These are phyloP conservation scores for Hippocampus comes DNA, from an alignment of 2,113 vertebrate species.

Conservation along the genomic window DNA sequence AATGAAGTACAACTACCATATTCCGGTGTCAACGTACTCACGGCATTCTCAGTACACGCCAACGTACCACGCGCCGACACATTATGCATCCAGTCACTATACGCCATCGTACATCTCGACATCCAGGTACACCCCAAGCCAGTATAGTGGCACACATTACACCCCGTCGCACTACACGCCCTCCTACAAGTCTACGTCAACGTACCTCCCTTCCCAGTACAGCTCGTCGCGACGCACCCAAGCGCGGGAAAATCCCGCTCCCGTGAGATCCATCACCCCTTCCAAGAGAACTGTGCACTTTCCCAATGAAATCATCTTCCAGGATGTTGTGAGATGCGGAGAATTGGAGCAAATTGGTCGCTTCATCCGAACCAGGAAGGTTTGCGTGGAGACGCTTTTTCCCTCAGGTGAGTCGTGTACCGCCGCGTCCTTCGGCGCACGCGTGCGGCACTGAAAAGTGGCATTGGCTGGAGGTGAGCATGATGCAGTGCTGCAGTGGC, in stretches of 20 bases:
- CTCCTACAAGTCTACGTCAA: constrained; percentile 52
- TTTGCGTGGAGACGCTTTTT: constrained; percentile 85
- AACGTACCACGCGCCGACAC: constrained; percentile 51
- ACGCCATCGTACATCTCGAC: constrained; percentile 41
- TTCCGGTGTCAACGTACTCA: constrained; percentile 53
- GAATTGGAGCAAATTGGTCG: constrained; percentile 92
- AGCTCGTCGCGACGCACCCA: constrained; percentile 35
- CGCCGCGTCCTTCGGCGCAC: not conserved
- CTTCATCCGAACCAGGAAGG: constrained; percentile 89
- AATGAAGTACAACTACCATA: constrained; percentile 81
- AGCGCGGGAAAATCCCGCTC: constrained; percentile 42
- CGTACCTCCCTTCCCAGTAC: constrained; percentile 49
- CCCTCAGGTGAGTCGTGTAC: constrained; percentile 81
- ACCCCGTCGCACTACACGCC: constrained; percentile 50
- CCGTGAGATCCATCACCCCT: constrained; percentile 42
- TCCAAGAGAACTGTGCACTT: constrained; percentile 81
- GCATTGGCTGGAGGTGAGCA: not conserved
- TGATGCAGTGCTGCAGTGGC: not conserved
- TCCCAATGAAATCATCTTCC: constrained; percentile 87
- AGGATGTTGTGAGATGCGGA: constrained; percentile 87
- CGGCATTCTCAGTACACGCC: constrained; percentile 59
- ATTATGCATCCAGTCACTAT: constrained; percentile 55
- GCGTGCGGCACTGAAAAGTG: not conserved
- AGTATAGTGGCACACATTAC: constrained; percentile 55
- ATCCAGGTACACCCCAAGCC: constrained; percentile 55